Conservation (phyloP, 2,113 vertebrate species). For the Plectropomus leopardus region DNA sequence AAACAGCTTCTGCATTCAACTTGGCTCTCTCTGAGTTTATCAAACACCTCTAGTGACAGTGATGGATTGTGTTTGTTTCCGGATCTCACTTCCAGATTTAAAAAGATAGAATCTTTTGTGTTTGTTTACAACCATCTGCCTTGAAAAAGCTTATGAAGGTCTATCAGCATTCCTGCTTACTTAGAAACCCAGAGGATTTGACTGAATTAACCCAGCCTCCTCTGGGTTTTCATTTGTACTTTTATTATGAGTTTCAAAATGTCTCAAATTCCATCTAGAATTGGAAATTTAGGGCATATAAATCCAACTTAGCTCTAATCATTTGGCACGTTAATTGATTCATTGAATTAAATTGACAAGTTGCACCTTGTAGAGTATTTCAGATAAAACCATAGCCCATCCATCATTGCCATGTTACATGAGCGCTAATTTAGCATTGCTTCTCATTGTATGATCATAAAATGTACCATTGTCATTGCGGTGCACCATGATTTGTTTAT, state of each 20-base stretch:
- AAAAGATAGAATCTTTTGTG: slow-evolving; percentile 32
- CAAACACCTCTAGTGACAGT: slow-evolving; percentile 44
- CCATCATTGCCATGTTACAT: neutral
- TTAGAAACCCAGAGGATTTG: neutral
- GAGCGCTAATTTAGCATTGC: neutral
- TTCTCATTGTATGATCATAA: neutral
- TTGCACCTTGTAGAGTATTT: neutral
- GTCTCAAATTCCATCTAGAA: neutral
- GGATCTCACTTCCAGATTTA: slow-evolving; percentile 43
- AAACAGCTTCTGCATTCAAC: slow-evolving; percentile 42
- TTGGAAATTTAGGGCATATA: neutral
- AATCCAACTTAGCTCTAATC: neutral
- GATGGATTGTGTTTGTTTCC: slow-evolving; percentile 63
- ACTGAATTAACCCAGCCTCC: neutral
- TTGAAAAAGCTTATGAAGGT: neutral
- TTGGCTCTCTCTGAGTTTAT: slow-evolving; percentile 11
- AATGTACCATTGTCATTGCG: neutral
- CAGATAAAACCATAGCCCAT: neutral
- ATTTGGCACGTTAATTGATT: neutral
- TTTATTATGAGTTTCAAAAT: neutral
- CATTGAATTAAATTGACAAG: neutral
- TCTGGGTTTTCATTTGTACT: neutral
- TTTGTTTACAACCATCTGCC: slow-evolving; percentile 28
- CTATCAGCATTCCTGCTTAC: neutral
- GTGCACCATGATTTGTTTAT: neutral